Base-by-base conservation (phyloP, 2,797 vertebrate genomes). In the Argentina silus region DNA sequence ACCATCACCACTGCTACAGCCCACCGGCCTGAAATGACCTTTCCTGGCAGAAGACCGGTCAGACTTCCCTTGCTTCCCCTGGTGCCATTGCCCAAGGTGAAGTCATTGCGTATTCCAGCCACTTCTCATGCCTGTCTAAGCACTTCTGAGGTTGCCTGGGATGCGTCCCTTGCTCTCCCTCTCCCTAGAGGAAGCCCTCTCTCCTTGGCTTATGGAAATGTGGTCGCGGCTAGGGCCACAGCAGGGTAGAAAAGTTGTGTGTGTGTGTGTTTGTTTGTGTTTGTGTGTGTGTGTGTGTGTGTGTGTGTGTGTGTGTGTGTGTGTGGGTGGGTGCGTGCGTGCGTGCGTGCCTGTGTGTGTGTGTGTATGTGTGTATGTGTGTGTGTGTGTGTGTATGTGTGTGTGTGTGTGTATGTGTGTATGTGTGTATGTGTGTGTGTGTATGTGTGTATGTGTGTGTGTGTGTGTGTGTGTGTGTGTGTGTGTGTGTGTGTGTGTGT, bases 41-140 rank as follows among this genome's bases (percentile, higher is more conserved):
- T 84, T 76, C 62, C 78, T 85, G 83, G 84, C 77, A 77, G 53
- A 69, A 57, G 0, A 67, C 81, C 53, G 64, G 78, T 83, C 81
- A 83, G 81, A 81, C 81, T 47, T 81, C 67, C 74, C 15, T 15
- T 76, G 78, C 80, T 77, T 69, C 67, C 69, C 62, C 85, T 36
- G 36, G 63, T 59, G 10, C 36, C 68, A 70, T 69, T 79, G 76
- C 79, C 82, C 81, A 83, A 86, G 77, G 81, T 86, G 79, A 92
- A 89, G 82, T 86, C 83, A 83, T 88, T 76, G 78, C 79, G 83
- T 89, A 88, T 91, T 92, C 87, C 70, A 85, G 87, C 73, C 81
- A 67, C 83, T 87, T 81, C 78, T 75, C 75, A 87, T 86, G 86
- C 81, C 66, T 80, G 77, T 84, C 78, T 89, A 86, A 90, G 81